These are phyloP conservation scores for Altica lythri DNA, from an alignment of 2,888 invertebrate species.

Conservation along the genomic window DNA sequence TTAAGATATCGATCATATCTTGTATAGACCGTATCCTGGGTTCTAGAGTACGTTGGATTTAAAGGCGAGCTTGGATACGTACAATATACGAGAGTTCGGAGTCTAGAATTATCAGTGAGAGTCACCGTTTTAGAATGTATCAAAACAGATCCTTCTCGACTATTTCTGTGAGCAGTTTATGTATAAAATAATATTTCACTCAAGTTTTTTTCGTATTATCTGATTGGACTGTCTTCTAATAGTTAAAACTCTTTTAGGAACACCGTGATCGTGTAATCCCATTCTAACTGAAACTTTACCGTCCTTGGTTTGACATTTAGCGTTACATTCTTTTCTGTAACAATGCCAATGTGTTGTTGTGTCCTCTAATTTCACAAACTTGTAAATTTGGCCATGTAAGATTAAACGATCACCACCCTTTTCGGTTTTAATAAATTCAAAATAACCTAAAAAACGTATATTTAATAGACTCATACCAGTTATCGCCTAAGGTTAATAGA, in stretches of 20 bases:
- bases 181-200: no score
- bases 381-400: slow-evolving; percentile 47
- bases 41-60: no score
- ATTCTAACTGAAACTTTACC: slow-evolving; percentile 44
- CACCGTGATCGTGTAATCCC: slow-evolving; percentile 45
- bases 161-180: no score
- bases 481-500: no score
- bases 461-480: no score
- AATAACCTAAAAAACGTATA: slow-evolving; percentile 38
- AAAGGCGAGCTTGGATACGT: no score
- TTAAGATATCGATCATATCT: no score
- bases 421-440: slow-evolving; percentile 42
- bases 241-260: slow-evolving; percentile 40
- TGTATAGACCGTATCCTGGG: no score
- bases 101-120: no score
- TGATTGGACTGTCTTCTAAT: slow-evolving; percentile 36
- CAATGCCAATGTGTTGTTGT: slow-evolving; percentile 44
- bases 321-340: slow-evolving; percentile 41
- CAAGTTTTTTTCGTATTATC: slow-evolving; percentile 32
- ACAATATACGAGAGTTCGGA: no score
- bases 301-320: slow-evolving; percentile 44
- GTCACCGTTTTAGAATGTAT: no score
- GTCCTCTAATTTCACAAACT: slow-evolving; percentile 35
- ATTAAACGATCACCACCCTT: slow-evolving; percentile 38
- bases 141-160: no score